Base-by-base conservation (phyloP, 2,113 vertebrate genomes). In the Hippolais icterina region DNA sequence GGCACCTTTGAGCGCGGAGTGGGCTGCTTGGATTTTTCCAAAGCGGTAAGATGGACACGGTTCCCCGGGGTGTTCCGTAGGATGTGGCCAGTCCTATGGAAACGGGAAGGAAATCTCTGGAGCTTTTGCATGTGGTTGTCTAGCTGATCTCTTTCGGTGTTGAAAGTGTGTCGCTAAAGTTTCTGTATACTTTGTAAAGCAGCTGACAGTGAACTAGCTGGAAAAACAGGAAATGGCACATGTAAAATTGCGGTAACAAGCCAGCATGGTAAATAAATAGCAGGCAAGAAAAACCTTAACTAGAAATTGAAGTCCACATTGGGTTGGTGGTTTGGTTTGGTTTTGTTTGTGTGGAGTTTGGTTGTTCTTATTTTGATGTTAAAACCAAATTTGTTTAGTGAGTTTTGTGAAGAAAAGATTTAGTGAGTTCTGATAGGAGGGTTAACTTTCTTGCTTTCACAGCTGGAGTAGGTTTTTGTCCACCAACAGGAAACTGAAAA, bases 1-100 rank as follows among this genome's bases (percentile, higher is more conserved):
- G 99, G 99, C 69, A 99, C 99, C 19, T 99, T 99, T 12, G 99
- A 99, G 89, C 98, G 99, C 86, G 99, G 99, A 27, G 99, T 99
- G 13, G 99, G 99, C 44, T 99, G 98, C 33, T 96, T 99, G 96
- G 98, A 98, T 66, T 99, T 99, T 94, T 99, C 99, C 54, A 99
- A 99, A 98, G 99, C 99, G 87, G 99, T 99, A 97, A 99, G 99
- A 88, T 1, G 60, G n/a, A 52, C 27, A 2, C 1, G 0, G 2
- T 9, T 47, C 37, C 29, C 28, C 12, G 14, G 3, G 10, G 21
- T 23, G 20, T n/a, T 41, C 37, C 63, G 6, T 35, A 12, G 25
- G 11, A 42, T 8, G 23, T 39, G 35, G 35, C 66, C 15, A 3
- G 1, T 14, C 54, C 52, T 54, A 0, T 20, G 16, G 56, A 33